phyloP scores from a whole-genome alignment of 1,140 invertebrate genomes.

The Teleogryllus occipitalis region DNA sequence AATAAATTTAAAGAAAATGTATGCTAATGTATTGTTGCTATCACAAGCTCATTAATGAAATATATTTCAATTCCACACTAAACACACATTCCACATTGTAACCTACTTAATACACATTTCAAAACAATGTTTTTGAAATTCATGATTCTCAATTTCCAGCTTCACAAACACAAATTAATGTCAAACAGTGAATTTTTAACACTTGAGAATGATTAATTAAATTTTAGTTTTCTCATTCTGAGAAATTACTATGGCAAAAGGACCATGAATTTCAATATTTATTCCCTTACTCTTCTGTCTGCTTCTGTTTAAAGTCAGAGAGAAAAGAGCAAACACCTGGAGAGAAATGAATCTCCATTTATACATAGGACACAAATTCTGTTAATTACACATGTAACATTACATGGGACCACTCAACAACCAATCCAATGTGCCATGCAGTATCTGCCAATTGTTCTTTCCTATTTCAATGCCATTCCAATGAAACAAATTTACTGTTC shows the following conservation, averaged over 20 bases:
- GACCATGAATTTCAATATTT: neutral
- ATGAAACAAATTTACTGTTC: neutral
- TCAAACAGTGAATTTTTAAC: no score
- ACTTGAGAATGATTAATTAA: no score
- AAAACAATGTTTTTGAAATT: neutral
- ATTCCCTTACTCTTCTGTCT: slow-evolving; percentile 8
- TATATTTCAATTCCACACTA: neutral
- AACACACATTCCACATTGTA: neutral
- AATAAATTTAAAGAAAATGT: neutral
- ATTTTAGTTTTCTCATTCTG: no score
- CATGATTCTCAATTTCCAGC: neutral
- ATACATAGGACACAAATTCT: neutral
- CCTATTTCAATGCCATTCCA: slow-evolving; percentile 7
- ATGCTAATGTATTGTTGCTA: neutral
- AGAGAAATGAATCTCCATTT: neutral
- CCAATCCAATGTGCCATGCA: slow-evolving; percentile 10
- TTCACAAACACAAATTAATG: no score
- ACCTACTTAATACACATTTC: neutral
- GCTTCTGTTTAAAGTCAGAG: slow-evolving; percentile 20
- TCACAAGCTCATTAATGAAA: neutral
- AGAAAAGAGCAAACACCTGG: slow-evolving; percentile 8
- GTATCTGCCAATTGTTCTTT: neutral
- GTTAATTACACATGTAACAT: slow-evolving; percentile 11
- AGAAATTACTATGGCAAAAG: no score
- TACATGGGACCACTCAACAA: slow-evolving; percentile 10